These are phyloP conservation scores for Narcine bancroftii DNA, from an alignment of 2,113 vertebrate genomes.

Conservation along the genomic window DNA sequence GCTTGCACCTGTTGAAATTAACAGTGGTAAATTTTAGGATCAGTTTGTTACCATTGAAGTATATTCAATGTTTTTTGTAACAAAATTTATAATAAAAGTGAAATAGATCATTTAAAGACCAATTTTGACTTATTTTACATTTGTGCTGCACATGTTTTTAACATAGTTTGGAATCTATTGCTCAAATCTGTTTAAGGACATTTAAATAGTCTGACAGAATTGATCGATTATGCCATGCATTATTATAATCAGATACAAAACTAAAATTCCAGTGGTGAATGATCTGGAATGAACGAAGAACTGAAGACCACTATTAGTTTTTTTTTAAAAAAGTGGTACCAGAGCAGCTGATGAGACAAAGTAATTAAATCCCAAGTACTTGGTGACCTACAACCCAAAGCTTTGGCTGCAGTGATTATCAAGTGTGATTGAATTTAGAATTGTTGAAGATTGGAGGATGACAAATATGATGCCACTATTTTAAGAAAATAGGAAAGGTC, in stretches of 20 bases:
- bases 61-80: slow-evolving; percentile 14
- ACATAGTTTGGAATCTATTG: not conserved
- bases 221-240: not conserved
- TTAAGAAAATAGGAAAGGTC: too few relatives aligned
- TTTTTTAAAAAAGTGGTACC: too few relatives aligned
- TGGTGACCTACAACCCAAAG: too few relatives aligned
- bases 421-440: too few relatives aligned
- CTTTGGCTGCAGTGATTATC: too few relatives aligned
- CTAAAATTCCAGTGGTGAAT: too few relatives aligned
- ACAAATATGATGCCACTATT: too few relatives aligned
- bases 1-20: not conserved
- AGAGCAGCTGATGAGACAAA: too few relatives aligned
- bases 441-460: too few relatives aligned
- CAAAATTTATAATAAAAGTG: not conserved
- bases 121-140: not conserved
- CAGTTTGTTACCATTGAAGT: not conserved
- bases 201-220: not conserved
- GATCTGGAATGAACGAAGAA: too few relatives aligned
- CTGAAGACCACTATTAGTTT: too few relatives aligned
- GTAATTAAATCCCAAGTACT: too few relatives aligned
- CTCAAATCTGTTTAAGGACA: not conserved
- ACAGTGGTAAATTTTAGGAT: not conserved
- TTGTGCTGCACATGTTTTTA: not conserved
- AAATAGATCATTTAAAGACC: slow-evolving; percentile 1
- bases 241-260: not conserved